Base-by-base conservation (phyloP, 2,797 vertebrate species). In the Chaunax sp. region DNA sequence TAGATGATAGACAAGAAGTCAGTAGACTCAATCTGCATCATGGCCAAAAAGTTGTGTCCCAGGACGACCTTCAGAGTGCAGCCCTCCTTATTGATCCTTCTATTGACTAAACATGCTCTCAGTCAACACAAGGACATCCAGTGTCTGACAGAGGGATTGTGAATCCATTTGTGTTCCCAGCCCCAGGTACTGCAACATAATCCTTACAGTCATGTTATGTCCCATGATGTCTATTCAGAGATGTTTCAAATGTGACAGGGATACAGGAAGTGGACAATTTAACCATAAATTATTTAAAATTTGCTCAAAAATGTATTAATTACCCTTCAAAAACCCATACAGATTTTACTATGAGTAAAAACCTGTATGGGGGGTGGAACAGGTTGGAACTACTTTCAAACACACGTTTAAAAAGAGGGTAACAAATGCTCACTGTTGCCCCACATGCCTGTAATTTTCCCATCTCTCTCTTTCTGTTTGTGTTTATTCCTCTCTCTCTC, bases 371-470 rank as follows among this genome's bases (percentile, higher is more conserved):
- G n/a, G n/a, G n/a, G n/a, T n/a, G n/a, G n/a, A n/a, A n/a, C n/a
- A n/a, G n/a, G n/a, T n/a, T 30, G 5, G 28, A 30, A 9, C 28
- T 30, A 9, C 28, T 30, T 30, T 30, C n/a, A n/a, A n/a, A n/a
- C n/a, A n/a, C n/a, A 30, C 28, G 28, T 30, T 30, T 38, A 52
- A n/a, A 33, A 49, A 35, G 43, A 64, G n/a, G 38, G 19, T 92
- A 92, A 84, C 89, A 93, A 90, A 86, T 89, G 90, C 91, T 89
- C 13, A 22, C 3, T 26, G 13, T 87, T 89, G 89, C 82, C 90
- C 92, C 90, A 81, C 65, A 1, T 80, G 91, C 90, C 93, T 92
- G 90, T 90, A 93, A 93, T 84, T 89, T 91, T 20, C 82, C 51
- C 70, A 58, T 75, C 62, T 38, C 37, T 14, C 37, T 14, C 37